Conservation (phyloP, 2,888 invertebrate species). For the Mythimna albipuncta region DNA sequence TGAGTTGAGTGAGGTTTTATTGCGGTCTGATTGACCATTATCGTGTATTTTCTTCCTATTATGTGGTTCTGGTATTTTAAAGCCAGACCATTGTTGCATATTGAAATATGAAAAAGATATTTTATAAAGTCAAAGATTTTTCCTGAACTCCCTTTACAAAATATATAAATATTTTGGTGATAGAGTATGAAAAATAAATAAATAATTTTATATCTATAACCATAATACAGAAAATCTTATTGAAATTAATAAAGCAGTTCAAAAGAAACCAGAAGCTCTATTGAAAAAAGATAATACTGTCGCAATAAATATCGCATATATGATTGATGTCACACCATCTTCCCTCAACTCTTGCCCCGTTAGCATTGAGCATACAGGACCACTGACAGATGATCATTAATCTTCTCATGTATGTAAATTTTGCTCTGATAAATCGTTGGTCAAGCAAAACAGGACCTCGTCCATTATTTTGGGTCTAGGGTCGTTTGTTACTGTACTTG, state of each 20-base stretch:
- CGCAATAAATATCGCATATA: slow-evolving; percentile 61
- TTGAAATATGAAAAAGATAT: background rate
- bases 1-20: slow-evolving; percentile 35
- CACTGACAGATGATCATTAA: slow-evolving; percentile 81
- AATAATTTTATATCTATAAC: too few relatives aligned
- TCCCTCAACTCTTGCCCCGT: slow-evolving; percentile 63
- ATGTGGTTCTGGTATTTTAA: background rate
- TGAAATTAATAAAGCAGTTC: slow-evolving; percentile 35
- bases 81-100: background rate
- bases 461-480: slow-evolving; percentile 65
- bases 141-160: background rate
- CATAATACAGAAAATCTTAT: background rate
- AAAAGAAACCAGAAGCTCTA: slow-evolving; percentile 44
- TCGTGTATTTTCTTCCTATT: background rate
- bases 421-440: slow-evolving; percentile 83
- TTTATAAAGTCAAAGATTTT: too few relatives aligned
- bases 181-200: background rate
- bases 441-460: slow-evolving; percentile 73
- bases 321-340: slow-evolving; percentile 64
- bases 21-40: slow-evolving; percentile 42
- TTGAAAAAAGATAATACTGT: slow-evolving; percentile 57
- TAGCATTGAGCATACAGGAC: slow-evolving; percentile 71
- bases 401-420: slow-evolving; percentile 85
- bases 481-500: slow-evolving; percentile 62
- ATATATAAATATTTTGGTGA: background rate